Percentiles rank a stretch among this genome's conserved stretches.
phyloP scores from a whole-genome alignment of 2,888 invertebrate species.

The Drosophila mulleri region DNA sequence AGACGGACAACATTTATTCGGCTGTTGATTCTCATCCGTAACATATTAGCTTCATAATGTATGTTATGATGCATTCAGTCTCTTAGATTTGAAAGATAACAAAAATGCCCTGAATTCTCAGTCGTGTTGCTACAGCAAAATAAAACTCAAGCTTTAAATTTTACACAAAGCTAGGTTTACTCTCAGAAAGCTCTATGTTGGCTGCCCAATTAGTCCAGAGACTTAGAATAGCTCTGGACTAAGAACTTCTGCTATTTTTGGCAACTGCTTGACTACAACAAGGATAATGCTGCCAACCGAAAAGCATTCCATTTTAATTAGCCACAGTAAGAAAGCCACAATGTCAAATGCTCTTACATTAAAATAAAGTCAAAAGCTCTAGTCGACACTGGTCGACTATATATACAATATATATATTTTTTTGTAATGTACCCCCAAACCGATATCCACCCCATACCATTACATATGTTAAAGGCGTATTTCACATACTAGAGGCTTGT shows the following conservation, averaged over 20 bases:
- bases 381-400: no score
- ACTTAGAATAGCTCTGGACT: slow-evolving; percentile 37
- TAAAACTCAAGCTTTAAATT: not conserved
- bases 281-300: slow-evolving; percentile 28
- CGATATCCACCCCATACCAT: no score
- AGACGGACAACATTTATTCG: no score
- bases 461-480: no score
- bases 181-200: slow-evolving; percentile 7
- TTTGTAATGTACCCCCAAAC: no score
- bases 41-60: no score
- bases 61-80: no score
- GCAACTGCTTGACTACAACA: slow-evolving; percentile 41
- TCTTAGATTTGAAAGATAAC: no score
- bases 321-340: slow-evolving; percentile 20
- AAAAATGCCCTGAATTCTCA: no score
- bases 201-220: slow-evolving; percentile 47
- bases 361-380: slow-evolving; percentile 3
- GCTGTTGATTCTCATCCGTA: no score
- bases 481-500: no score
- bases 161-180: slow-evolving; percentile 1
- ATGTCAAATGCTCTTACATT: not conserved
- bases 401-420: no score
- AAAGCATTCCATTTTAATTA: slow-evolving; percentile 49
- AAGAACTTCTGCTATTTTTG: slow-evolving; percentile 8
- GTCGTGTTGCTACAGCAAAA: not conserved